A percentile compares a stretch with the other conserved stretches of the same genome.
Conservation (phyloP, 2,113 vertebrate species). For the Trichechus manatus region DNA sequence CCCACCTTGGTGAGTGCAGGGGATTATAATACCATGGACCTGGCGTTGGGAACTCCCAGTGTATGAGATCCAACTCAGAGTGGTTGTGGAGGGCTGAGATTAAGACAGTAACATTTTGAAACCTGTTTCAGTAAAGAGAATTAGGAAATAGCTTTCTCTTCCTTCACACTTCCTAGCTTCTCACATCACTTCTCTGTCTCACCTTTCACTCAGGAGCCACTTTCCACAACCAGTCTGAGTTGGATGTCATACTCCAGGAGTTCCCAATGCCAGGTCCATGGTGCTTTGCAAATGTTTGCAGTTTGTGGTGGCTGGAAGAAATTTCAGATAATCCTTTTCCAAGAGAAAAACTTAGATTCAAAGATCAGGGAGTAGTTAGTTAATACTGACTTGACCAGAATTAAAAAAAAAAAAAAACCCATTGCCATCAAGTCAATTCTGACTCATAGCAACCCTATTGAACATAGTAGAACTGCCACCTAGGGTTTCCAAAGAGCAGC, state of each 20-base stretch:
- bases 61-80: too few species aligned
- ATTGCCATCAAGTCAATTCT: too few species aligned
- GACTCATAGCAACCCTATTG: too few species aligned
- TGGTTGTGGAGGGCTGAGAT: too few species aligned
- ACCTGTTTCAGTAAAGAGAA: constrained; percentile 23
- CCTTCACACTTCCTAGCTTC: background rate
- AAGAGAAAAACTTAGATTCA: constrained; percentile 19
- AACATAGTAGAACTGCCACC: too few species aligned
- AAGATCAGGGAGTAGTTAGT: background rate
- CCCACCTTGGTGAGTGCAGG: too few species aligned
- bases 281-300: background rate
- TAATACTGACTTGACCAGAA: too few species aligned
- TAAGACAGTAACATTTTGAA: constrained; percentile 22
- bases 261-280: background rate
- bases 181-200: background rate
- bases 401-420: too few species aligned
- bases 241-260: background rate
- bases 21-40: too few species aligned
- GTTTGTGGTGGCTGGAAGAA: background rate
- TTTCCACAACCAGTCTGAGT: background rate
- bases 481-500: too few species aligned
- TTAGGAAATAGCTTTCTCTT: background rate
- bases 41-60: too few species aligned
- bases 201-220: background rate
- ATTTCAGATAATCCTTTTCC: constrained; percentile 48